These are phyloP conservation scores for Caenorhabditis doughertyi DNA, from an alignment of 2,888 invertebrate species.

Conservation along the genomic window DNA sequence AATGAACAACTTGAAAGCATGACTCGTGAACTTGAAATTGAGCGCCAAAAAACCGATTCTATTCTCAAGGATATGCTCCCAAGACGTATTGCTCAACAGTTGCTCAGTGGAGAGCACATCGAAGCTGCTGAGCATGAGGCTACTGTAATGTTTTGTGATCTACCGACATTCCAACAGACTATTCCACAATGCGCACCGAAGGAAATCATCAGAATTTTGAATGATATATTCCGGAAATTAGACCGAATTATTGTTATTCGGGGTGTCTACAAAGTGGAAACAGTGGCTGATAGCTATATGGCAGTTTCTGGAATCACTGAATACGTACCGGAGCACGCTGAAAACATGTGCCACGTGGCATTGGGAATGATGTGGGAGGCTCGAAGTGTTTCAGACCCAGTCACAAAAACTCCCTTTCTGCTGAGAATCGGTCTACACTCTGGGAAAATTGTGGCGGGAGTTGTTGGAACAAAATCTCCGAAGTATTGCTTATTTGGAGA, in stretches of 20 bases:
- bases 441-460: slow-evolving; percentile 77
- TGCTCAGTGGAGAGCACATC: slow-evolving; percentile 82
- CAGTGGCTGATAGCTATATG: slow-evolving; percentile 75
- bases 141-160: slow-evolving; percentile 83
- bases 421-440: slow-evolving; percentile 74
- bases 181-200: slow-evolving; percentile 82
- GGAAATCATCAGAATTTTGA: slow-evolving; percentile 83
- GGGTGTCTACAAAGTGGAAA: slow-evolving; percentile 80
- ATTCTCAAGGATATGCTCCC: slow-evolving; percentile 83
- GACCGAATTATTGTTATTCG: slow-evolving; percentile 79
- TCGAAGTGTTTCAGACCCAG: slow-evolving; percentile 74
- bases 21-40: slow-evolving; percentile 80
- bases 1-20: slow-evolving; percentile 83
- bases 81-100: slow-evolving; percentile 81
- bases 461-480: slow-evolving; percentile 77
- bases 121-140: slow-evolving; percentile 80
- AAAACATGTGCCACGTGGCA: slow-evolving; percentile 82
- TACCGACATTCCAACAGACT: slow-evolving; percentile 83
- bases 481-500: slow-evolving; percentile 78
- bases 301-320: slow-evolving; percentile 69
- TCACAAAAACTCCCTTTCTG: slow-evolving; percentile 66
- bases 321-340: slow-evolving; percentile 78
- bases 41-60: slow-evolving; percentile 79
- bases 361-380: slow-evolving; percentile 82
- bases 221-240: slow-evolving; percentile 83